These are phyloP conservation scores for Tridacna gigas DNA, from an alignment of 2,888 invertebrate species.

Conservation along the genomic window DNA sequence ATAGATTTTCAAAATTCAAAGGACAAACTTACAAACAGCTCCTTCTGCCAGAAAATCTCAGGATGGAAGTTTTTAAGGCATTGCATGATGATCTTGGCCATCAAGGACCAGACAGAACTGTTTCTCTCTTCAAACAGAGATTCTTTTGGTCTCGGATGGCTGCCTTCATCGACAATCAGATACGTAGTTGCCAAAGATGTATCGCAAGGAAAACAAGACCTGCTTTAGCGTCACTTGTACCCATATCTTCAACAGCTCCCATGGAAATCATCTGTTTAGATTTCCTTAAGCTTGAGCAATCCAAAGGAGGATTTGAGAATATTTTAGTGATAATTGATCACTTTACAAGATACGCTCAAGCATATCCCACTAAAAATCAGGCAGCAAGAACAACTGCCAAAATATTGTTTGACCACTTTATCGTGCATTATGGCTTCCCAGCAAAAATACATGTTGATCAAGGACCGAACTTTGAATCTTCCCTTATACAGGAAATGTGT, in stretches of 20 bases:
- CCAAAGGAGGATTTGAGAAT: conserved; percentile 35
- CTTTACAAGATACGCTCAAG: no score
- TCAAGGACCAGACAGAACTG: conserved; percentile 39
- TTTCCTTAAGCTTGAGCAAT: conserved; percentile 23
- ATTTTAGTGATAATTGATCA: conserved; percentile 41
- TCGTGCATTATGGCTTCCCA: no score
- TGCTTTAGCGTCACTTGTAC: not conserved
- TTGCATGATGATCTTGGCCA: no score
- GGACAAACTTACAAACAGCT: conserved; percentile 11
- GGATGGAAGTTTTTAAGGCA: no score
- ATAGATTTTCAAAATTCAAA: conserved; percentile 12
- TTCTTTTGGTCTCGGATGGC: conserved; percentile 40
- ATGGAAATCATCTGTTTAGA: conserved; percentile 43
- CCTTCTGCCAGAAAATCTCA: conserved; percentile 23
- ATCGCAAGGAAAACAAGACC: not conserved
- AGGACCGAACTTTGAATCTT: conserved; percentile 40
- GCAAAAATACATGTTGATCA: conserved; percentile 28
- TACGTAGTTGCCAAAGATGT: conserved; percentile 17
- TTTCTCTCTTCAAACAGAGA: conserved; percentile 12
- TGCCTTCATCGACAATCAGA: no score
- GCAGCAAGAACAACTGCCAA: conserved; percentile 27
- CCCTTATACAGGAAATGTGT: no score
- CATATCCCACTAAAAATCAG: conserved; percentile 35
- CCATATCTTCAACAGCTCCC: conserved; percentile 18
- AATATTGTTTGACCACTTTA: no score